phyloP scores from a whole-genome alignment of 2,888 invertebrate species.

The Papilio gigon region DNA sequence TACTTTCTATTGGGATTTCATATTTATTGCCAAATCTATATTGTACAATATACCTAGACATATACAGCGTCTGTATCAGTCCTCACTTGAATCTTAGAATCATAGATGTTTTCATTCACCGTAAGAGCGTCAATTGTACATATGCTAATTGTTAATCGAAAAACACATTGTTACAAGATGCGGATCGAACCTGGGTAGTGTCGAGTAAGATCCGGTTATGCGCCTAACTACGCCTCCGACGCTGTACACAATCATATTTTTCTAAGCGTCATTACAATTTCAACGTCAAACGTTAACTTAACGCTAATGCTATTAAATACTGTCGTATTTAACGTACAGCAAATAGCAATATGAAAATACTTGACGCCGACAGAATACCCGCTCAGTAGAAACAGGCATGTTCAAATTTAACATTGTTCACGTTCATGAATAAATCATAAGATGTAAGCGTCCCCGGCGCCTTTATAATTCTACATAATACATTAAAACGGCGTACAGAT shows the following conservation, averaged over 20 bases:
- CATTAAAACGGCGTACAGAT: slow-evolving; percentile 81
- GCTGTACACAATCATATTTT: no score
- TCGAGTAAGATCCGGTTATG: no score
- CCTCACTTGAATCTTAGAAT: background rate
- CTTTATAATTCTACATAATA: slow-evolving; percentile 82
- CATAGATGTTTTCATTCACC: no score
- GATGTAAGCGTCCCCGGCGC: slow-evolving; percentile 75
- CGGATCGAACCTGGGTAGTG: no score
- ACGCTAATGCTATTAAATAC: background rate
- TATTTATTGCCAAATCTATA: slow-evolving; percentile 36
- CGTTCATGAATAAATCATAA: slow-evolving; percentile 82
- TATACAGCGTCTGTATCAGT: background rate
- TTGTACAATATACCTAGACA: no score
- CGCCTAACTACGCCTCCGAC: no score
- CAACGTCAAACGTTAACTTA: background rate
- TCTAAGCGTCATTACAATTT: no score
- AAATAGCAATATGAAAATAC: slow-evolving; percentile 72
- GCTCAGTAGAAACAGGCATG: slow-evolving; percentile 66
- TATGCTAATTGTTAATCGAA: no score
- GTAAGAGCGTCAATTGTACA: no score
- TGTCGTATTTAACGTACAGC: slow-evolving; percentile 59
- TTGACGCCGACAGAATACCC: slow-evolving; percentile 69
- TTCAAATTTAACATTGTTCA: slow-evolving; percentile 76
- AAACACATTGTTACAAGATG: no score
- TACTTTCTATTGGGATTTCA: slow-evolving; percentile 50